Conservation (phyloP, 1,140 invertebrate genomes). For the Bombus picipes region DNA sequence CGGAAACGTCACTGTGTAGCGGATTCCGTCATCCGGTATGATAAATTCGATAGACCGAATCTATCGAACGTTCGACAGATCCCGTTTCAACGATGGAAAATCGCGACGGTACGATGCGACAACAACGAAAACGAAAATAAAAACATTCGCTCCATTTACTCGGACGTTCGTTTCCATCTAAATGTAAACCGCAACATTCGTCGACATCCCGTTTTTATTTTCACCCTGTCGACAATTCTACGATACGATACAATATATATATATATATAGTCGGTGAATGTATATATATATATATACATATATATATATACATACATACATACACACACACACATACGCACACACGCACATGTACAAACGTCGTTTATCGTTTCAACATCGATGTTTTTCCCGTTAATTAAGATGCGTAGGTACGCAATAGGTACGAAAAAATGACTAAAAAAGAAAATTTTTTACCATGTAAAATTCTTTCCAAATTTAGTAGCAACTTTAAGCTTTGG, state of each 20-base stretch:
- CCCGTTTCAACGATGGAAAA: background rate
- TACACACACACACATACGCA: fast-evolving
- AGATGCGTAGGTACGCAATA: too few relatives aligned
- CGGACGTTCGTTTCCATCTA: background rate
- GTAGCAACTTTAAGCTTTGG: too few relatives aligned
- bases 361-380: too few relatives aligned
- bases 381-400: too few relatives aligned
- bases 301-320: too few relatives aligned
- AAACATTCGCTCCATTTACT: background rate
- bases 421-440: too few relatives aligned
- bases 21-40: slow-evolving; percentile 6
- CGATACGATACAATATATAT: background rate
- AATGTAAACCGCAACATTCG: background rate
- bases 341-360: fast-evolving
- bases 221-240: background rate
- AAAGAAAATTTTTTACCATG: too few relatives aligned
- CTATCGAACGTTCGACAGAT: background rate
- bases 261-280: too few relatives aligned
- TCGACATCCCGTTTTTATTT: background rate
- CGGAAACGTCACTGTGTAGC: background rate
- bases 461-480: too few relatives aligned
- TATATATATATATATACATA: too few relatives aligned
- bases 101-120: background rate
- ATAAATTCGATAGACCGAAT: background rate
- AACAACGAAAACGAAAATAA: background rate